Base-by-base conservation (phyloP, 2,797 vertebrate genomes). In the Cheirogaleus major region DNA sequence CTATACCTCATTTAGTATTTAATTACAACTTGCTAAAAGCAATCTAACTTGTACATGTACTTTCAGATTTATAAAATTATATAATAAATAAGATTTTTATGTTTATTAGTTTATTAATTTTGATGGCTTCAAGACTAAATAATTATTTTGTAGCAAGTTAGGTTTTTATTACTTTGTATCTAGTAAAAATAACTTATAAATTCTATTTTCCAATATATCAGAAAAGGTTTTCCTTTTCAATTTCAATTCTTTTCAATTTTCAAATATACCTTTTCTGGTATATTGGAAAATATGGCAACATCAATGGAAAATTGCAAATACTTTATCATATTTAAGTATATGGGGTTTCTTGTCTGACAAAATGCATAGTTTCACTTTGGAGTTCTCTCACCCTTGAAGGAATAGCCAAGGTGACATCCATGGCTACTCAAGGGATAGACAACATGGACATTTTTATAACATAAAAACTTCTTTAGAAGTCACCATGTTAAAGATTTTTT, bases 1-100 rank as follows among this genome's bases (percentile, higher is more conserved):
- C 63, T 91, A 84, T 93, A 85, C 55, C 73, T 85, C 80, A 96
- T 89, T 96, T 94, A 93, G 48, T 75, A 94, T 86, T 82, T 91
- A 95, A 91, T 95, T 91, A 93, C 48, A 96, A 48, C 18, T 82
- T 83, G 50, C 59, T 94, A 67, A 92, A 95, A 70, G 13, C 55
- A 95, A 70, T 9, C 2, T 50, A 90, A 87, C 12, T 87, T 25
- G 9, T 84, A 0, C 30, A 38, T 63, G 15, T 73, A 75, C 48
- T 93, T 95, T 91, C 61, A 88, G 45, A 95, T 91, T 86, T 88
- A 93, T 88, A 84, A 70, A 85, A 84, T 82, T 95, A 90, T 11
- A 76, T 72, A 90, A 50, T 78, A 91, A 96, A 81, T 92, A 73
- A 67, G 30, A 70, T 79, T 79, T 93, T 84, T 69, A n/a, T 76